Evolutionary conservation across 2,888 invertebrate genomes (phyloP), one percentile per base, ranked within the genome.

Genomic region (Sussaba pulchella): DNA sequence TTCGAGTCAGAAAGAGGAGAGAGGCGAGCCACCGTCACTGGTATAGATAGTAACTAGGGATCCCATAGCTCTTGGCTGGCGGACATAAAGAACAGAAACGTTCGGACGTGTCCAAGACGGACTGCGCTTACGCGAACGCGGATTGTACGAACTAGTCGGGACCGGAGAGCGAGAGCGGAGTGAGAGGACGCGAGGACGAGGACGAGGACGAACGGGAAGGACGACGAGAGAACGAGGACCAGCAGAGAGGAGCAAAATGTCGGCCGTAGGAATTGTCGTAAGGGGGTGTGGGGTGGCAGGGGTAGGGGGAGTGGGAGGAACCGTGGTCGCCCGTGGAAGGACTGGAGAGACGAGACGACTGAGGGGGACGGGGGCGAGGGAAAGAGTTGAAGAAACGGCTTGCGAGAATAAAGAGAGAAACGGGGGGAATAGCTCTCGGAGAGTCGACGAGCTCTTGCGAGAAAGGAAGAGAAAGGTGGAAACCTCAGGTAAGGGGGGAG

Each of bases 11-110:
- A 78, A 54, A 67, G 76, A 71, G 74, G 39, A 45, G 70, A 74
- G 50, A 47, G 71, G 77, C 78, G 75, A 83, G 83, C 69, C 83
- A 85, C 83, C 77, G 85, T 82, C 82, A 39, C 54, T 63, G 82
- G 84, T 85, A 84, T 84, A 88, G 88, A 89, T 88, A 88, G 86
- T 82, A 85, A 87, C 84, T 84, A 86, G 84, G 84, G 85, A 86
- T 83, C 83, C 87, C 87, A 88, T 89, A 88, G 88, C 87, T 89
- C 89, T 89, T 87, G 83, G 79, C 84, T 79, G 79, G 84, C 47
- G 84, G 85, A 88, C 88, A 88, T 88, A 88, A 89, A 90, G 88
- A 89, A 89, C 88, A 86, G 87, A 85, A 87, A 89, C 86, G 87
- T 85, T 88, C 83, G 87, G 88, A 89, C 87, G 87, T 87, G 88